Conservation (phyloP, 1,140 invertebrate genomes). For the Atta cephalotes region DNA sequence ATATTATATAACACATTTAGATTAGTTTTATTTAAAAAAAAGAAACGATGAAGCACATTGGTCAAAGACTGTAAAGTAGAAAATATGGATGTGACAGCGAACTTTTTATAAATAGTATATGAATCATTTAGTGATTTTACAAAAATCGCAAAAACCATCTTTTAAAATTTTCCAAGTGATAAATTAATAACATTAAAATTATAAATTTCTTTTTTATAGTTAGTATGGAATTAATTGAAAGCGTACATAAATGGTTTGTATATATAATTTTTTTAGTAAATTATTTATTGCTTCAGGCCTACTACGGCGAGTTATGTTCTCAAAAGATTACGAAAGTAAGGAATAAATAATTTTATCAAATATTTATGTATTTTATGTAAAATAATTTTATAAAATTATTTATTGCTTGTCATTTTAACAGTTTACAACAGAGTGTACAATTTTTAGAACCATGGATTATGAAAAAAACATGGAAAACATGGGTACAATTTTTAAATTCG, state of each 20-base stretch:
- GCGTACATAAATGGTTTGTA: slow-evolving; percentile 38
- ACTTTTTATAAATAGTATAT: slow-evolving; percentile 61
- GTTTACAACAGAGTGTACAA: slow-evolving; percentile 49
- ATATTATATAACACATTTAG: slow-evolving; percentile 64
- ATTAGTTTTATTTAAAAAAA: slow-evolving; percentile 68
- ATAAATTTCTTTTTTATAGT: slow-evolving; percentile 44
- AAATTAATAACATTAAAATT: slow-evolving; percentile 49
- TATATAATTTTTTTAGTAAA: slow-evolving; percentile 46
- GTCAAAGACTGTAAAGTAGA: slow-evolving; percentile 69
- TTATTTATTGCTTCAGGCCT: slow-evolving; percentile 48
- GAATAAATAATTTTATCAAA: slow-evolving; percentile 51
- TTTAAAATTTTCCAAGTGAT: slow-evolving; percentile 48
- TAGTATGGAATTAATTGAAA: slow-evolving; percentile 66
- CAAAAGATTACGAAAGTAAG: slow-evolving; percentile 23
- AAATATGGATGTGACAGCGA: slow-evolving; percentile 35
- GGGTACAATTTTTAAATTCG: slow-evolving; percentile 79
- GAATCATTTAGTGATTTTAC: slow-evolving; percentile 52
- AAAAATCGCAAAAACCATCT: slow-evolving; percentile 25
- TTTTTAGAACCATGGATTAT: slow-evolving; percentile 16
- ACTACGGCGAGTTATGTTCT: slow-evolving; percentile 10
- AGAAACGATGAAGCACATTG: slow-evolving; percentile 63
- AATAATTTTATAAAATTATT: slow-evolving; percentile 68
- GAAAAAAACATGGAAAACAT: slow-evolving; percentile 58
- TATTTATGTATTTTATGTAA: slow-evolving; percentile 48
- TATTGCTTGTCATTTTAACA: slow-evolving; percentile 51